These are phyloP conservation scores for Corapipo altera DNA, from an alignment of 2,113 vertebrate genomes.

Conservation along the genomic window DNA sequence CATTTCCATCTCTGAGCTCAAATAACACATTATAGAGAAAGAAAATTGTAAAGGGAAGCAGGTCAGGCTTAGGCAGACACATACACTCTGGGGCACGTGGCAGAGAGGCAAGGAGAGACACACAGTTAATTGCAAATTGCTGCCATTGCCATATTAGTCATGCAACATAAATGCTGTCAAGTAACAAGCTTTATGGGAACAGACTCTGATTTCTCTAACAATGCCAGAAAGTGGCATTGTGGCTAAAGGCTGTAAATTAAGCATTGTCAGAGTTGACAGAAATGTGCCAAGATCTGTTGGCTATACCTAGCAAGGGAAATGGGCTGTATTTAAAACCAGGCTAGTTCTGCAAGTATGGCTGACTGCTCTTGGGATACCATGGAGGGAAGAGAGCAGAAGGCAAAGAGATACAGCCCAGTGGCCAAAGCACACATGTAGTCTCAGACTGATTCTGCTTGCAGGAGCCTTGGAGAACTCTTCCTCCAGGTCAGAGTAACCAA, in stretches of 20 bases:
- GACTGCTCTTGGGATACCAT: not conserved
- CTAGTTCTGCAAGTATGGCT: not conserved
- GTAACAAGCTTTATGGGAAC: slow-evolving; percentile 26
- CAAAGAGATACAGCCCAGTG: not conserved
- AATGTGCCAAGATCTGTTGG: not conserved
- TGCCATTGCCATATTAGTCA: slow-evolving; percentile 24
- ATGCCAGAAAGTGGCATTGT: slow-evolving; percentile 5
- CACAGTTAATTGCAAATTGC: slow-evolving; percentile 14
- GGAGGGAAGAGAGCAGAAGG: not conserved
- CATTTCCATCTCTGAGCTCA: not conserved
- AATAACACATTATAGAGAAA: not conserved
- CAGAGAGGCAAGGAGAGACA: not conserved
- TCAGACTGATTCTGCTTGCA: not conserved
- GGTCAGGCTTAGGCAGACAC: not conserved
- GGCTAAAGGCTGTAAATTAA: slow-evolving; percentile 14
- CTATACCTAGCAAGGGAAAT: not conserved
- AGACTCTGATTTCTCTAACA: not conserved
- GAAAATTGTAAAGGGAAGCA: not conserved
- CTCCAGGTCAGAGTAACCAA: not conserved
- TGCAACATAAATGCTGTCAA: slow-evolving; percentile 45
- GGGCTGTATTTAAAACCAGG: not conserved
- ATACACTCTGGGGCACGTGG: not conserved
- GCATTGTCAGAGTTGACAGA: not conserved
- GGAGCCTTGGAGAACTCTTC: not conserved
- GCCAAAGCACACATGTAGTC: rapidly evolving